Evolutionary conservation across 2,888 invertebrate species (phyloP).

Genomic region (Morinoia aosen): DNA sequence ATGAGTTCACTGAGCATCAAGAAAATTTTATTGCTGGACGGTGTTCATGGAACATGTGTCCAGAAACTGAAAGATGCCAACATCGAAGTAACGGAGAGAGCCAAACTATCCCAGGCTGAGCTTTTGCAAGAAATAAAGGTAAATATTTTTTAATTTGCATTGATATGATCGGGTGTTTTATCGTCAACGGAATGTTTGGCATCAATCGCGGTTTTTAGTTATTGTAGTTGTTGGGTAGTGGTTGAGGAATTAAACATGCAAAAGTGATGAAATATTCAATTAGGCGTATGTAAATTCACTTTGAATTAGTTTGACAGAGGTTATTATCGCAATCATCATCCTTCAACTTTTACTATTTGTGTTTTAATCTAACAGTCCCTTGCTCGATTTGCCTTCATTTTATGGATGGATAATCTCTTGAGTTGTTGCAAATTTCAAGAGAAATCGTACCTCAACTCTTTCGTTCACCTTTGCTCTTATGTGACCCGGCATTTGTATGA

Average conservation of each 20-base stretch:
- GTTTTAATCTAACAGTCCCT: too few relatives aligned
- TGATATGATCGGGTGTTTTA: not conserved
- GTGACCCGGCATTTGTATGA: not conserved
- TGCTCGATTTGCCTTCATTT: too few relatives aligned
- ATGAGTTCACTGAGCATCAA: constrained; percentile 76
- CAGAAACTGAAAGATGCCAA: constrained; percentile 83
- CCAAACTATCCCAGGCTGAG: constrained; percentile 84
- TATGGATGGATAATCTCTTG: too few relatives aligned
- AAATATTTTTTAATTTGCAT: constrained; percentile 71
- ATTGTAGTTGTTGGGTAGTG: not conserved
- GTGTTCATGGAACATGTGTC: constrained; percentile 88
- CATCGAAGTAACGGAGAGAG: constrained; percentile 84
- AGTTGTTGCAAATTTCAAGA: too few relatives aligned
- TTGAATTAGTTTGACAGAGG: not conserved
- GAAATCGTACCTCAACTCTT: too few relatives aligned
- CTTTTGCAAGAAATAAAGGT: constrained; percentile 87
- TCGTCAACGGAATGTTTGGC: not conserved
- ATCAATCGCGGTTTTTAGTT: not conserved
- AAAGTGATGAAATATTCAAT: too few relatives aligned
- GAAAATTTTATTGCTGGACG: constrained; percentile 92
- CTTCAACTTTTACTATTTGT: too few relatives aligned
- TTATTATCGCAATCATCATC: too few relatives aligned
- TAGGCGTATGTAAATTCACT: not conserved
- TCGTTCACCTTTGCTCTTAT: not conserved
- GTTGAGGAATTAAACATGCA: not conserved